Percentiles rank a stretch among this genome's conserved stretches.
Evolutionary conservation across 1,140 invertebrate genomes (phyloP).

Genomic region (Diprion similis): DNA sequence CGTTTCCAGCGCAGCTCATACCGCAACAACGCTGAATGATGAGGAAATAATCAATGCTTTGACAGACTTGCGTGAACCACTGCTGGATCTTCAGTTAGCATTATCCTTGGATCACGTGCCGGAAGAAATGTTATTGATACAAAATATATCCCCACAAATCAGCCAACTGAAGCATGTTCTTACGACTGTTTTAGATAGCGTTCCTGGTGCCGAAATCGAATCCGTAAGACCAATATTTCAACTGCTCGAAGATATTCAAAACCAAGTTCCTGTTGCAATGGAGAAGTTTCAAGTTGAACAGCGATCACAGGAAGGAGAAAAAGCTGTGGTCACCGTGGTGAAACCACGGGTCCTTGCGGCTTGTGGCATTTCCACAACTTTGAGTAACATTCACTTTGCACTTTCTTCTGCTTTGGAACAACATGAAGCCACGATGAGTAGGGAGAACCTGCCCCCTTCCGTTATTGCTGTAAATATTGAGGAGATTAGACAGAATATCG

Average conservation of each 20-base stretch:
- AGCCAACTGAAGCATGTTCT: conserved; percentile 42
- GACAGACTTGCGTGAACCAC: conserved; percentile 43
- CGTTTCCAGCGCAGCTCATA: conserved; percentile 45
- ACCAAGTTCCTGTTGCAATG: conserved; percentile 37
- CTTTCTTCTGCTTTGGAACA: conserved; percentile 42
- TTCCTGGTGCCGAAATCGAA: conserved; percentile 29
- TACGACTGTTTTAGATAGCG: conserved; percentile 31
- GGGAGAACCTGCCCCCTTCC: conserved; percentile 16
- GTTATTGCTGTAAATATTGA: conserved; percentile 38
- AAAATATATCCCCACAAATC: conserved; percentile 37
- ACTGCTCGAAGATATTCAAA: conserved; percentile 42
- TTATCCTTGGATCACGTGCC: conserved; percentile 30
- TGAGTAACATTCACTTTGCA: conserved; percentile 44
- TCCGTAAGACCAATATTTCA: conserved; percentile 34
- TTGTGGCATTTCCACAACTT: conserved; percentile 34
- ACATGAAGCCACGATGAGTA: conserved; percentile 17
- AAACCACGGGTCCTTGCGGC: background rate
- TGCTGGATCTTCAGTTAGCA: conserved; percentile 41
- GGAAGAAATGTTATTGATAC: conserved; percentile 36
- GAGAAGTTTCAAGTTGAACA: conserved; percentile 21
- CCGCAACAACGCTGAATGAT: conserved; percentile 47
- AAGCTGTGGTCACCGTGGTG: background rate
- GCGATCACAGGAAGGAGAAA: background rate
- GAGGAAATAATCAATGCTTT: conserved; percentile 44
- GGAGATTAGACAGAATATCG: conserved; percentile 37